Evolutionary conservation across 2,888 invertebrate species (phyloP).

Genomic region (Micoletzkya japonica): DNA sequence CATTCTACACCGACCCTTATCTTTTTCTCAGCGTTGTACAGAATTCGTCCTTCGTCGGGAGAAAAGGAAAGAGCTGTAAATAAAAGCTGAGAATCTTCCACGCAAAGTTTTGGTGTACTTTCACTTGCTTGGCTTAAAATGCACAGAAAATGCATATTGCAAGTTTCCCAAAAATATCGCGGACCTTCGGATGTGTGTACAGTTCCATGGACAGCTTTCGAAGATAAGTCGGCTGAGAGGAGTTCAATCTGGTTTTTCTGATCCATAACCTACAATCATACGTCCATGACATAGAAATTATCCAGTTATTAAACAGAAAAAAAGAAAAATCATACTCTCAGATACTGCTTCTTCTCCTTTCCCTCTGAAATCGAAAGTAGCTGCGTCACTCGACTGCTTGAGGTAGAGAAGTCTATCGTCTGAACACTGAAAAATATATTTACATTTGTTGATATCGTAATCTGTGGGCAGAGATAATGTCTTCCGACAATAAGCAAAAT

Average conservation of each 20-base stretch:
- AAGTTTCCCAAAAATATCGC: no score
- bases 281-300: no score
- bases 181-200: slow-evolving; percentile 40
- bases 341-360: slow-evolving; percentile 55
- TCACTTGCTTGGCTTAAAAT: no score
- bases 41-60: slow-evolving; percentile 54
- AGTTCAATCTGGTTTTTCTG: slow-evolving; percentile 40
- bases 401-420: slow-evolving; percentile 38
- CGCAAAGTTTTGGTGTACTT: no score
- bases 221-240: slow-evolving; percentile 45
- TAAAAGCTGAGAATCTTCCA: slow-evolving; percentile 33
- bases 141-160: no score
- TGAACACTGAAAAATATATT: slow-evolving; percentile 35
- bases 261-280: slow-evolving; percentile 46
- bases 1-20: slow-evolving; percentile 41
- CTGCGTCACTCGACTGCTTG: slow-evolving; percentile 46
- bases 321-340: no score
- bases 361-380: slow-evolving; percentile 49
- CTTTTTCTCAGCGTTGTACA: slow-evolving; percentile 59
- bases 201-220: slow-evolving; percentile 54
- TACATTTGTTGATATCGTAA: neutral
- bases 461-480: no score
- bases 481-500: no score
- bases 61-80: slow-evolving; percentile 56
- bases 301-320: no score